phyloP scores from a whole-genome alignment of 2,113 vertebrate genomes.

The Corydoras maculifer region DNA sequence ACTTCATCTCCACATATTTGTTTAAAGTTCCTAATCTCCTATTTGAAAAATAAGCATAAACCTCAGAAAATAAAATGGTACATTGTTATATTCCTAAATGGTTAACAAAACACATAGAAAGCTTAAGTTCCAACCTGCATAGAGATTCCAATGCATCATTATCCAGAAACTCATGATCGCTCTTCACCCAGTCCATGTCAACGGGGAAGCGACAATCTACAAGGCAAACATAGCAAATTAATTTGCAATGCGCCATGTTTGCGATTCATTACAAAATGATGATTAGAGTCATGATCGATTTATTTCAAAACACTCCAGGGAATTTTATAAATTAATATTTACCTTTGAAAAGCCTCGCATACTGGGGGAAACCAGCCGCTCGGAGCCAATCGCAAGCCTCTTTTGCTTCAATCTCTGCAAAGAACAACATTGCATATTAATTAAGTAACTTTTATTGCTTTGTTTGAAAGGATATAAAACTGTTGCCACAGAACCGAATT shows the following conservation, averaged over 20 bases:
- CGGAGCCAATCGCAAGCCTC: constrained; percentile 85
- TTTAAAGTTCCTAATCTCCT: constrained; percentile 80
- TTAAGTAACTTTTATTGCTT: constrained; percentile 39
- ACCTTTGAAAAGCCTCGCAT: constrained; percentile 86
- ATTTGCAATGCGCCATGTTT: constrained; percentile 21
- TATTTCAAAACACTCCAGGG: background rate
- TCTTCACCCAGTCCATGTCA: constrained; percentile 64
- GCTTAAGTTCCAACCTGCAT: constrained; percentile 59
- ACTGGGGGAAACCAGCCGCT: constrained; percentile 85
- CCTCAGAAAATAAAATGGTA: background rate
- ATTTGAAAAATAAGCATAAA: constrained; percentile 5
- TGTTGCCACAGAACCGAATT: too few relatives aligned
- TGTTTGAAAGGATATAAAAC: constrained; percentile 11
- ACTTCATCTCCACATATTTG: constrained; percentile 74
- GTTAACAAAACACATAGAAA: too few relatives aligned
- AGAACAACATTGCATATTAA: constrained; percentile 46
- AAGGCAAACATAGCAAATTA: constrained; percentile 33
- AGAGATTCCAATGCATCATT: constrained; percentile 66
- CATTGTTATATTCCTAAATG: too few relatives aligned
- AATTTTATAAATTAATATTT: constrained; percentile 47
- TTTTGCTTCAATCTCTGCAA: constrained; percentile 82
- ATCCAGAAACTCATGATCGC: constrained; percentile 74
- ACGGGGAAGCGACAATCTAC: constrained; percentile 70
- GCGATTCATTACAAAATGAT: constrained; percentile 5
- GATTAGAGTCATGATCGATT: constrained; percentile 1